phyloP scores from a whole-genome alignment of 2,797 vertebrate species.

The Sebastolobus alascanus region DNA sequence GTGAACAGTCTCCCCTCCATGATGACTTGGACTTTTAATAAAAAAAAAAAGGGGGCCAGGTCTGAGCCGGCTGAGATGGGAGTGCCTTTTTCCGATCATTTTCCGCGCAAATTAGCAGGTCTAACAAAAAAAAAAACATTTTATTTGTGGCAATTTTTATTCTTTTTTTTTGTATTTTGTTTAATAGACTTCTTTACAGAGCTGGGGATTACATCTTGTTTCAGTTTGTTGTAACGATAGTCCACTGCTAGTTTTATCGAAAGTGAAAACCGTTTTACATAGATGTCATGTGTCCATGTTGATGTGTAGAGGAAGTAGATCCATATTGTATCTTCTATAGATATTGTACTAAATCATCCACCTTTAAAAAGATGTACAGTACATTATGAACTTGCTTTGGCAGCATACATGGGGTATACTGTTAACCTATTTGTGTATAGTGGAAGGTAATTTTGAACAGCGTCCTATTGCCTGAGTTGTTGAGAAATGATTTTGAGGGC shows the following conservation, averaged over 20 bases:
- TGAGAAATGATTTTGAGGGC: constrained; percentile 77
- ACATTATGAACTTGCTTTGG: constrained; percentile 85
- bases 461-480: constrained; percentile 78
- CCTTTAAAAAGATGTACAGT: constrained; percentile 85
- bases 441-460: constrained; percentile 88
- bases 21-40: constrained; percentile 60
- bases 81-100: constrained; percentile 88
- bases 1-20: constrained; percentile 69
- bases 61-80: constrained; percentile 80
- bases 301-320: constrained; percentile 90
- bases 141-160: constrained; percentile 65
- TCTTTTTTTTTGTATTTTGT: constrained; percentile 68
- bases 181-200: constrained; percentile 84
- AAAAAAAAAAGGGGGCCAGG: constrained; percentile 51
- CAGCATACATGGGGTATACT: constrained; percentile 84
- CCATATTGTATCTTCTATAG: constrained; percentile 90
- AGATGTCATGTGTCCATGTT: constrained; percentile 91
- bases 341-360: constrained; percentile 91
- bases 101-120: constrained; percentile 74
- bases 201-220: constrained; percentile 81
- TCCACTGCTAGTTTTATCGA: constrained; percentile 87
- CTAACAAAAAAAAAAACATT: constrained; percentile 76
- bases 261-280: constrained; percentile 87
- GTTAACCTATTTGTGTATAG: constrained; percentile 88
- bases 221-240: constrained; percentile 81